Conservation (phyloP, 2,888 invertebrate genomes). For the Protophormia terraenovae region DNA sequence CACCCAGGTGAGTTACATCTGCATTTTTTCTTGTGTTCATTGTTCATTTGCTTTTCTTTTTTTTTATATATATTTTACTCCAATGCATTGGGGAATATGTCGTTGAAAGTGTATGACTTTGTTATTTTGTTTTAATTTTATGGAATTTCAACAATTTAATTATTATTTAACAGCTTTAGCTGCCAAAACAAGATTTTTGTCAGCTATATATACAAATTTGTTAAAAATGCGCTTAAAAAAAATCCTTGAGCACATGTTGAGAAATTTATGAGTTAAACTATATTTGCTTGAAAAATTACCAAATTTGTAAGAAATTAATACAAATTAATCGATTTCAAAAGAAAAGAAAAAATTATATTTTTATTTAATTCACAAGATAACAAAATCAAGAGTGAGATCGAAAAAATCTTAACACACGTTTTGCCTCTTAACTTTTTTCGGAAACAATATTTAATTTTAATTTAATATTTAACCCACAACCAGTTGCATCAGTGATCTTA, state of each 20-base stretch:
- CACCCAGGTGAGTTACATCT: constrained; percentile 86
- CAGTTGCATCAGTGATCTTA: too few species aligned
- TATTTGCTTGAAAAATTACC: too few species aligned
- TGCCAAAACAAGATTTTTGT: constrained; percentile 19
- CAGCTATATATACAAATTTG: background rate
- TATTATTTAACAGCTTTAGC: constrained; percentile 51
- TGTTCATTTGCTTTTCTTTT: background rate
- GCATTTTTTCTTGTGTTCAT: background rate
- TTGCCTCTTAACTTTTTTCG: too few species aligned
- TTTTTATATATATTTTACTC: constrained; percentile 15
- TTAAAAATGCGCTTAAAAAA: background rate
- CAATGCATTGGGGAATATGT: background rate
- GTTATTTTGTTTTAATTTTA: constrained; percentile 5
- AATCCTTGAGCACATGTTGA: background rate
- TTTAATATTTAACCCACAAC: too few species aligned
- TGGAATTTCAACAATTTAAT: constrained; percentile 46
- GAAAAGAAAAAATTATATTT: too few species aligned
- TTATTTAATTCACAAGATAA: too few species aligned
- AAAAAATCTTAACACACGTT: too few species aligned
- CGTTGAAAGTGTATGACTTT: constrained; percentile 1
- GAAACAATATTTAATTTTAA: too few species aligned
- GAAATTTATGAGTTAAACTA: too few species aligned
- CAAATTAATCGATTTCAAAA: too few species aligned
- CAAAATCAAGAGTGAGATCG: too few species aligned
- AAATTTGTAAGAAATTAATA: too few species aligned